Evolutionary conservation across 2,888 invertebrate species (phyloP), one percentile per base, ranked within the genome.

Genomic region (Oeneis ivallda): DNA sequence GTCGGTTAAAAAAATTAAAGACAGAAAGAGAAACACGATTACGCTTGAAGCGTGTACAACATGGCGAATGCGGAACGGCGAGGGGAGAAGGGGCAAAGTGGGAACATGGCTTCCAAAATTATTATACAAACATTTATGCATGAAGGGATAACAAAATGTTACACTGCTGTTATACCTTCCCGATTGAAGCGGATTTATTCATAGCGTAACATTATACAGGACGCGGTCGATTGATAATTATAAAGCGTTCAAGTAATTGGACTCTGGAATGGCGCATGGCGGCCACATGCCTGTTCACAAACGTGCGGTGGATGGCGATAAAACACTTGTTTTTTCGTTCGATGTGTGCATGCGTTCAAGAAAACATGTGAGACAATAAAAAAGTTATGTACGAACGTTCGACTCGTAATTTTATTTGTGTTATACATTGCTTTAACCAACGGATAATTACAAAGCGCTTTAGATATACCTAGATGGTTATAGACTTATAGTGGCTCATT

Each of bases 361-460:
- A 82, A 86, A 89, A 86, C 88, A 88, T 85, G 86, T 85, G 86
- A 88, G 89, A 86, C 87, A 87, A 88, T 90, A 89, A 89, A 89
- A 81, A 89, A 82, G 82, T 85, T 83, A 86, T 84, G 85, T 81
- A 80, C 82, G 80, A 84, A 85, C 86, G 84, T 80, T 83, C 80
- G 79, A 82, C 81, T 88, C 88, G 88, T 89, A 89, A 89, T 84
- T 89, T 89, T 91, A 89, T 89, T 89, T 87, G 86, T 89, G 83
- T 89, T 83, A 81, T 82, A 79, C 85, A 83, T 88, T 86, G 82
- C 88, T 87, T 86, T 87, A 86, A 88, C 86, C 89, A 87, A 90
- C 83, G 82, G 80, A 85, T 88, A 87, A 89, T 89, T 87, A 89
- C 82, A 79, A 77, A 79, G 78, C 80, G 76, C 82, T 85, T 87